These are phyloP conservation scores for Proisotoma minuta DNA, from an alignment of 2,888 invertebrate species.

Conservation along the genomic window DNA sequence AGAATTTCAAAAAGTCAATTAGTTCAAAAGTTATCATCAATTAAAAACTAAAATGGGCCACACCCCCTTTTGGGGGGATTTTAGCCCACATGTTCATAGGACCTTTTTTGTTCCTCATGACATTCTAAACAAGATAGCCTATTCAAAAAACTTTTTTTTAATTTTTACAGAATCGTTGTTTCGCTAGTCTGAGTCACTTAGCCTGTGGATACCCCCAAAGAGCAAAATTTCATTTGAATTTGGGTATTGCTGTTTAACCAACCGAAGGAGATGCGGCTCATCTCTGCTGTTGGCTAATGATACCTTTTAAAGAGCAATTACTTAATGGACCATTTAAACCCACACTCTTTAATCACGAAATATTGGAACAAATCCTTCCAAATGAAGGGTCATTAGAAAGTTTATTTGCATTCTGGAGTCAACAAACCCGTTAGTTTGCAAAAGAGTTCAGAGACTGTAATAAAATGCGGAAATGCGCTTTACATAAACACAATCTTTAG, in stretches of 20 bases:
- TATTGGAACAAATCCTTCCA: neutral
- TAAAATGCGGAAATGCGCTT: constrained; percentile 5
- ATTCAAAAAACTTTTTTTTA: no score
- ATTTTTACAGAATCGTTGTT: no score
- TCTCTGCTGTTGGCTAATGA: neutral
- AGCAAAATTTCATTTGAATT: neutral
- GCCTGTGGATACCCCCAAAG: no score
- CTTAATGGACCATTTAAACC: neutral
- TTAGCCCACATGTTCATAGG: no score
- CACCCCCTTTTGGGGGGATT: no score
- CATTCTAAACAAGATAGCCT: no score
- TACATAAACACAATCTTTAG: no score
- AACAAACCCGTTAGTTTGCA: neutral
- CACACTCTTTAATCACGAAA: neutral
- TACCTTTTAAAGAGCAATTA: neutral
- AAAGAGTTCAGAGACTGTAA: neutral
- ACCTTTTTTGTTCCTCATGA: no score
- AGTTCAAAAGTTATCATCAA: no score
- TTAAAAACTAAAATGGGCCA: no score
- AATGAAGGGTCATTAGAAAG: neutral
- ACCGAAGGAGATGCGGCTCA: neutral
- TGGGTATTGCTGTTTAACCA: neutral
- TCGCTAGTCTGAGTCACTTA: no score
- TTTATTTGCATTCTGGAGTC: constrained; percentile 6
- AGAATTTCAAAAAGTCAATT: no score